Evolutionary conservation across 2,888 invertebrate species (phyloP).

Genomic region (Byasa hedistus): DNA sequence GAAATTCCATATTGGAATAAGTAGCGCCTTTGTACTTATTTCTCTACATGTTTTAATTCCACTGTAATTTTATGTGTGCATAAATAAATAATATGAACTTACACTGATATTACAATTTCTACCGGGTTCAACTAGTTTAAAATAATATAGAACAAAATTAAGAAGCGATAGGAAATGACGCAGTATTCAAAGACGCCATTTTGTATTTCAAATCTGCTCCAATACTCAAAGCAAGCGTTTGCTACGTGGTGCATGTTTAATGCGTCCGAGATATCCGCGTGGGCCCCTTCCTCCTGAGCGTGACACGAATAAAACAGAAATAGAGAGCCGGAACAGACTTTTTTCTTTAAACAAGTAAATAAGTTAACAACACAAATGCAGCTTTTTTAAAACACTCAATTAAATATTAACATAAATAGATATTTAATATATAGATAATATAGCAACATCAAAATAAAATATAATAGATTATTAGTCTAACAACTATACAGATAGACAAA

Average conservation of each 20-base stretch:
- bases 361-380: background rate
- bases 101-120: background rate
- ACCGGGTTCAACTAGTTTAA: background rate
- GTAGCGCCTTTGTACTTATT: too few species aligned
- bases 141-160: background rate
- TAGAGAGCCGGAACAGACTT: constrained; percentile 5
- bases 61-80: too few species aligned
- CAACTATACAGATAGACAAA: too few species aligned
- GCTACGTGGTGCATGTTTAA: constrained; percentile 24
- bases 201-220: constrained; percentile 17
- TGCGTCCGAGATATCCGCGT: constrained; percentile 19
- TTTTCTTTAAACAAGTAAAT: background rate
- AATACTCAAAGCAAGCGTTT: constrained; percentile 20
- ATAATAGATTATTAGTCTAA: too few species aligned
- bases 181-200: background rate
- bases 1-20: too few species aligned
- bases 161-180: background rate
- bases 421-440: too few species aligned
- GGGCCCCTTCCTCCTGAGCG: constrained; percentile 15
- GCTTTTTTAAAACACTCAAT: too few species aligned
- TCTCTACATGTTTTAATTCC: too few species aligned
- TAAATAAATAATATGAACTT: too few species aligned
- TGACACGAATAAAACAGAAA: constrained; percentile 17
- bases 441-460: too few species aligned
- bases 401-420: too few species aligned